Evolutionary conservation across 2,888 invertebrate species (phyloP), one percentile per base, ranked within the genome.

Genomic region (Euzetes globulus): DNA sequence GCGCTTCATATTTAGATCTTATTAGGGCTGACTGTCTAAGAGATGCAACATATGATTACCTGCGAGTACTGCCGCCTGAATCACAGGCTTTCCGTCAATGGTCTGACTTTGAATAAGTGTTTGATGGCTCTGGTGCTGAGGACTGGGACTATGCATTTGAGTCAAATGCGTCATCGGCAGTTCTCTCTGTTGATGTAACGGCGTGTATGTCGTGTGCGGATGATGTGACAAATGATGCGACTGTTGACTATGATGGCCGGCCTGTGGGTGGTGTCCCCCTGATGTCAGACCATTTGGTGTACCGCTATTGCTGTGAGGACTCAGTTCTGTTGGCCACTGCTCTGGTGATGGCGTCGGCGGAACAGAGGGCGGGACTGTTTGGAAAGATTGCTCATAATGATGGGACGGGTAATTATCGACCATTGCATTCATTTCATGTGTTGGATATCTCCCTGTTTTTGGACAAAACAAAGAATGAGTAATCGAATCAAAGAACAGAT

Each of bases 301-400:
- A 13, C 75, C 76, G n/a, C 68, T 52, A 75, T 58, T 77, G 74
- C 55, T 71, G 72, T 76, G 77, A 7, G 63, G 78, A 75, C 75
- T 78, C 37, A 77, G 72, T 41, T 76, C 78, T 47, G 75, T 74
- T 1, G 79, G 75, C 78, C 79, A 79, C 68, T 78, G 77, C 68
- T 76, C 77, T 33, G 78, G 78, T 33, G 79, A 77, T 25, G 78
- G 78, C 33, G 78, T 78, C 15, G 77, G 78, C 19, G 83, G 84
- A 77, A 87, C 83, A 80, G 87, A 87, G 79, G 86, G 87, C 65
- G 89, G 88, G 79, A 91, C 91, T 75, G 90, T 88, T 82, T 91
- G 90, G 82, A 90, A 91, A 77, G 89, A 87, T 29, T 78, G 74
- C 11, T 79, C 79, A 68, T 79, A 79, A 25, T 77, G 77, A 29